phyloP scores from a whole-genome alignment of 2,888 invertebrate genomes.

The Aphrophora alni region DNA sequence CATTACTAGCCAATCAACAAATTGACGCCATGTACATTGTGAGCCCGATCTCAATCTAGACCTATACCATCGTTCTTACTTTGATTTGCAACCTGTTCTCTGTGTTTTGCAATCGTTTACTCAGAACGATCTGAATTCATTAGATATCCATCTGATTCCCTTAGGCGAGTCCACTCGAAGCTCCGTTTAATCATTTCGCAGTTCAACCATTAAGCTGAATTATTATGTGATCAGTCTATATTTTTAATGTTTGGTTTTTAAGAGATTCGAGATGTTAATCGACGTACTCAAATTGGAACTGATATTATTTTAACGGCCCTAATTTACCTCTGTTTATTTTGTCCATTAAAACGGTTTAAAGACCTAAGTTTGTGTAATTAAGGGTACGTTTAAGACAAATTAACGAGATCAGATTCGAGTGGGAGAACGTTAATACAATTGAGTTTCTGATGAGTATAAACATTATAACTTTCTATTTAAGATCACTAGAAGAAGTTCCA shows the following conservation, averaged over 20 bases:
- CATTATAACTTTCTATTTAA: too few relatives aligned
- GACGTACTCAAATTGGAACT: neutral
- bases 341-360: neutral
- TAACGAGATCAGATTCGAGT: neutral
- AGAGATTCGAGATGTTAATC: neutral
- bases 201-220: neutral
- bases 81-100: neutral
- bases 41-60: neutral
- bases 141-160: neutral
- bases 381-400: neutral
- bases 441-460: too few relatives aligned
- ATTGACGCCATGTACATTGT: neutral
- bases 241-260: neutral
- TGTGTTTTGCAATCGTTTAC: neutral
- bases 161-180: neutral
- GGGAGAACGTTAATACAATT: too few relatives aligned
- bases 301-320: neutral
- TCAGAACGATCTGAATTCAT: neutral
- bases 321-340: neutral
- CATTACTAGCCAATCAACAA: constrained; percentile 4
- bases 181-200: neutral
- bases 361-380: neutral
- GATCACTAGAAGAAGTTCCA: too few relatives aligned
- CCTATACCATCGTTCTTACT: neutral
- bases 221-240: neutral